These are phyloP conservation scores for Limonius californicus DNA, from an alignment of 1,140 invertebrate genomes.

Conservation along the genomic window DNA sequence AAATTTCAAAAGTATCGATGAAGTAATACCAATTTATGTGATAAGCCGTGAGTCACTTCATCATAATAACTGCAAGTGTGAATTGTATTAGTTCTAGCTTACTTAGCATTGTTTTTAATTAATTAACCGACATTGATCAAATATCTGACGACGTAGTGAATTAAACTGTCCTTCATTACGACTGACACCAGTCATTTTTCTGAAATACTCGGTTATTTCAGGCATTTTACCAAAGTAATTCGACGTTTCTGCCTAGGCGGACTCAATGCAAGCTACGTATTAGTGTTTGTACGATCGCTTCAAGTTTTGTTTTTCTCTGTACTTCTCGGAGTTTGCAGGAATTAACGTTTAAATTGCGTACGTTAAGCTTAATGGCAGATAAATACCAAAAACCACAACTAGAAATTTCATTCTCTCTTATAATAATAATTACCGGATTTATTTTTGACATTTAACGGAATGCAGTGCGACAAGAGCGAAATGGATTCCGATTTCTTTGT, in stretches of 20 bases:
- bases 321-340: background rate
- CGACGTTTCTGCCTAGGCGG: no score
- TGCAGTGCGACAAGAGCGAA: constrained; percentile 6
- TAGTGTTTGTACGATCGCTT: no score
- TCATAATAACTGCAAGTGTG: constrained; percentile 8
- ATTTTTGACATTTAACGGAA: constrained; percentile 14
- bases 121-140: constrained; percentile 12
- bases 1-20: constrained; percentile 16
- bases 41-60: constrained; percentile 10
- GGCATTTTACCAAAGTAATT: no score
- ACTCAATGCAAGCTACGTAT: no score
- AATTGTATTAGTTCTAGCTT: constrained; percentile 8
- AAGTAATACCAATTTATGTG: constrained; percentile 17
- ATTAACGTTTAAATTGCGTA: constrained; percentile 8
- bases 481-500: constrained; percentile 13
- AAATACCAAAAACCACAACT: constrained; percentile 2
- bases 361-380: constrained; percentile 2
- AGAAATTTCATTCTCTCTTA: background rate
- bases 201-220: background rate
- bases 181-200: background rate
- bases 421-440: constrained; percentile 7
- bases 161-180: background rate
- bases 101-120: constrained; percentile 9
- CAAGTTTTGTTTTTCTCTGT: no score
- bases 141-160: constrained; percentile 2